Percentiles rank a stretch among this genome's conserved stretches.
These are phyloP conservation scores for Synanthedon formicaeformis DNA, from an alignment of 2,888 invertebrate genomes.

Conservation along the genomic window DNA sequence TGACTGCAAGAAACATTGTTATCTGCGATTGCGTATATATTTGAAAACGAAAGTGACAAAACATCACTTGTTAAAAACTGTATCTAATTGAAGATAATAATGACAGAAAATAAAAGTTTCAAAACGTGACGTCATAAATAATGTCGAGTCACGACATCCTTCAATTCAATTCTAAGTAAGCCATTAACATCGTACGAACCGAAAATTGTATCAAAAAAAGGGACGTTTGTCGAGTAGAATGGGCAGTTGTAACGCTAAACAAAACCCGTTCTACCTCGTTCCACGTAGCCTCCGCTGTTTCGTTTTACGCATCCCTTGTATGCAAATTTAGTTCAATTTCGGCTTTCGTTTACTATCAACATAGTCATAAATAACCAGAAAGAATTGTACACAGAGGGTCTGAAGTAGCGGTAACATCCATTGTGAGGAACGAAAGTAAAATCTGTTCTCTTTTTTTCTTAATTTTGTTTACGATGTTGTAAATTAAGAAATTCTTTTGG, in stretches of 20 bases:
- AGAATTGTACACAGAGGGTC: slow-evolving; percentile 17
- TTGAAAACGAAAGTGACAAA: too few relatives aligned
- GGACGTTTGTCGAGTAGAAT: slow-evolving; percentile 20
- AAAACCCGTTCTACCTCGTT: slow-evolving; percentile 9
- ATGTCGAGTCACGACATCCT: slow-evolving; percentile 10
- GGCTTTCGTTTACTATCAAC: slow-evolving; percentile 32
- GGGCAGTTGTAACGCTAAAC: slow-evolving; percentile 14
- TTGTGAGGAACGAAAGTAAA: slow-evolving; percentile 19
- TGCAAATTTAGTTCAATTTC: slow-evolving; percentile 46
- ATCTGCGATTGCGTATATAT: too few relatives aligned
- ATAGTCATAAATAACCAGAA: slow-evolving; percentile 32
- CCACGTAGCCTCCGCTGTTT: slow-evolving; percentile 6
- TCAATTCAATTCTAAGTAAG: slow-evolving; percentile 26
- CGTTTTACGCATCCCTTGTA: slow-evolving; percentile 36
- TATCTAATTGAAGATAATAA: too few relatives aligned
- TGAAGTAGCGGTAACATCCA: slow-evolving; percentile 15
- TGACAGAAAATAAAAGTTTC: too few relatives aligned
- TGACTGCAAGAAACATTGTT: too few relatives aligned
- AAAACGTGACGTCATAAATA: not conserved
- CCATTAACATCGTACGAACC: slow-evolving; percentile 12
- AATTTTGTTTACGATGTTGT: slow-evolving; percentile 8
- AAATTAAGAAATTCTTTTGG: slow-evolving; percentile 4
- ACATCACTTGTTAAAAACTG: too few relatives aligned
- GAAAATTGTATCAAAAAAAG: slow-evolving; percentile 18
- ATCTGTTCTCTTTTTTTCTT: slow-evolving; percentile 7